Evolutionary conservation across 1,140 invertebrate genomes (phyloP), one percentile per base, ranked within the genome.

Genomic region (Macrosteles quadrilineatus): DNA sequence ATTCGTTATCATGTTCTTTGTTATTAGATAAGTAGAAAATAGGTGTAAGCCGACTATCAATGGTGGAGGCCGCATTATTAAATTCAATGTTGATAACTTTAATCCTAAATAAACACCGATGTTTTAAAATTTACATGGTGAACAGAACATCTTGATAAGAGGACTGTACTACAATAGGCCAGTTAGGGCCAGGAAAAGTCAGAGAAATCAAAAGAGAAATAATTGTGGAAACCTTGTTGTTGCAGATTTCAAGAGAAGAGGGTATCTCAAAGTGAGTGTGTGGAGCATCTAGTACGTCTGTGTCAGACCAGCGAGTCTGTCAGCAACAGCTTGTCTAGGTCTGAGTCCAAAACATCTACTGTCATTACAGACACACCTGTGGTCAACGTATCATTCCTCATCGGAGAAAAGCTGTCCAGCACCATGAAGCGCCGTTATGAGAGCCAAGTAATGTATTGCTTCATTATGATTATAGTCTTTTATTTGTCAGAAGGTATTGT

Each of bases 221-320:
- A n/a, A n/a, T n/a, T n/a, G n/a, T n/a, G n/a, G n/a, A n/a, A n/a
- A n/a, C n/a, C n/a, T n/a, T n/a, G n/a, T n/a, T 14, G 32, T 36
- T 36, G 32, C 53, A 75, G 75, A 47, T 75, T 73, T 45, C 67
- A 73, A 17, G 75, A 74, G 63, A 76, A 72, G 63, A 68, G 69
- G 53, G 69, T 76, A 19, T 47, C 31, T 65, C 21, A 69, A 4
- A 21, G 25, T 2, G 73, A 74, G 47, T 66, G 74, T 21, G 66
- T 75, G 21, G 71, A 72, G 27, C 55, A 63, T 32, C 47, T 75
- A 14, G 19, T 57, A 30, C 53, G 65, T 32, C 47, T 57, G n/a
- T 47, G 43, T 68, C n/a, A 19, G 0, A 14, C 17, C 17, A 57
- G 21, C 21, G n/a, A 55, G 3, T 29, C 19, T 50, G 21, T 23